These are phyloP conservation scores for Cisticola juncidis DNA, from an alignment of 2,113 vertebrate genomes.

Conservation along the genomic window DNA sequence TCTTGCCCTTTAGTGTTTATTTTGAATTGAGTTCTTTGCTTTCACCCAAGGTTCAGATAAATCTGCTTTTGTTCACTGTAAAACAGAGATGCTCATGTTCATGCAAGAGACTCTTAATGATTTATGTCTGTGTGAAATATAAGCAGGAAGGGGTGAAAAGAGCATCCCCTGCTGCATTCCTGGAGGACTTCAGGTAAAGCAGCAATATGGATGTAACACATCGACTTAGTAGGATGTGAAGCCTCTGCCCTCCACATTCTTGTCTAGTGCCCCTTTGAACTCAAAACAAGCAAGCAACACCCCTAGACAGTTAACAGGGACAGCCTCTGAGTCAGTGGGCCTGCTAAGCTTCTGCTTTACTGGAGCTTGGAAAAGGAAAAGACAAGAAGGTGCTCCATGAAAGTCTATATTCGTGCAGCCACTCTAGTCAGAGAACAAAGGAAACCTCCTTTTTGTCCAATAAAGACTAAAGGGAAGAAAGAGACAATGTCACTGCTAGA, in stretches of 20 bases:
- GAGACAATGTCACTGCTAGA: background rate
- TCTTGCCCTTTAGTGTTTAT: background rate
- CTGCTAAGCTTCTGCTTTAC: background rate
- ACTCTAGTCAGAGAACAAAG: background rate
- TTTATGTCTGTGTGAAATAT: background rate
- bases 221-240: background rate
- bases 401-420: background rate
- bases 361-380: conserved; percentile 10
- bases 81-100: background rate
- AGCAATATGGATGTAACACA: background rate
- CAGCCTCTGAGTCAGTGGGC: background rate
- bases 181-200: background rate
- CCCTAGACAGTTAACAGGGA: background rate
- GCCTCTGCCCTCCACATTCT: background rate
- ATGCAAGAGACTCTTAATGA: background rate
- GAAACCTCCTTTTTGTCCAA: conserved; percentile 13
- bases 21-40: background rate
- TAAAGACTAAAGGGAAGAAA: background rate
- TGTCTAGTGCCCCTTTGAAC: conserved; percentile 1
- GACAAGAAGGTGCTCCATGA: background rate
- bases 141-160: background rate
- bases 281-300: background rate
- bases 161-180: fast-evolving
- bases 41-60: background rate
- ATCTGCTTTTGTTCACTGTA: background rate